Evolutionary conservation across 2,797 vertebrate species (phyloP), one percentile per base, ranked within the genome.

Genomic region (Chaetodon trifasciatus): DNA sequence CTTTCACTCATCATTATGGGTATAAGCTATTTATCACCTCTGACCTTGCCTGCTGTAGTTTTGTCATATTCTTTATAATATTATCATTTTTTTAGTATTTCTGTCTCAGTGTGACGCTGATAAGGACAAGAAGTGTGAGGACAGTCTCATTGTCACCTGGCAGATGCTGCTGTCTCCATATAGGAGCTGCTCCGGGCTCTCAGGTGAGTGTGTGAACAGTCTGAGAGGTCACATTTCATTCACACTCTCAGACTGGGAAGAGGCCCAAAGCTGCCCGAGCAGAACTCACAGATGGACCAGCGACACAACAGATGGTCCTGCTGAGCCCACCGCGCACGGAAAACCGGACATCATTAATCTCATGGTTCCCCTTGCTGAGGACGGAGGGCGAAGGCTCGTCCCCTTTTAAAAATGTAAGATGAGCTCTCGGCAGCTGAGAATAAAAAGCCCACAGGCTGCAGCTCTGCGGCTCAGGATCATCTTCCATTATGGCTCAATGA

Each of bases 401-500:
- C 37, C 32, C 7, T 5, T 40, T 65, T 37, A 7, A 75, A 57
- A 32, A 21, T 58, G 76, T 63, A 79, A 82, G 70, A 74, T 0
- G 53, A 82, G 57, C 82, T 61, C 24, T 24, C 16, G 1, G 44
- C 16, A 37, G 63, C 37, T 16, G 66, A 52, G 50, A 37, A 67
- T 50, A 50, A 71, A 70, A 74, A 40, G 37, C 44, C 53, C 24
- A 21, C 15, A 52, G 40, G 56, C 13, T 66, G 47, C 52, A 60
- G 64, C 15, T n/a, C 28, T 44, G 57, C 52, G 58, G 40, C 70
- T 49, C 69, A 21, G 74, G 79, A 83, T 86, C 76, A 16, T 70
- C 76, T 81, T 78, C 68, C 83, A 49, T 74, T 3, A 58, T 49
- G 13, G 10, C 52, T 60, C 70, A 50, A 3, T 62, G 79, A 86